Evolutionary conservation across 1,140 invertebrate genomes (phyloP).

Genomic region (Panulirus ornatus): DNA sequence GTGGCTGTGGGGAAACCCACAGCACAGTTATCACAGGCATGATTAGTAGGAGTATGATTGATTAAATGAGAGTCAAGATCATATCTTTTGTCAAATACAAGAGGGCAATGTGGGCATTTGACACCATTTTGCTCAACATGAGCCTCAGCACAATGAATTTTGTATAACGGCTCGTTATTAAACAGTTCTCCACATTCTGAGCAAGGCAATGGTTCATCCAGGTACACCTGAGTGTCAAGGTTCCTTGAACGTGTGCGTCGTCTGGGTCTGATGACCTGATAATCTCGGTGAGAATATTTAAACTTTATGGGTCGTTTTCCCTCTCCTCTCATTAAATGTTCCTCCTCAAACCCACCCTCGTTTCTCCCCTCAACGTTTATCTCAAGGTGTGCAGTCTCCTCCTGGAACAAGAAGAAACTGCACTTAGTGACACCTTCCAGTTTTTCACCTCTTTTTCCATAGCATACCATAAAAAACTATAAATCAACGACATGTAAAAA

Average conservation of each 20-base stretch:
- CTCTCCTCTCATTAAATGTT: slow-evolving; percentile 43
- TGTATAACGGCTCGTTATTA: slow-evolving; percentile 62
- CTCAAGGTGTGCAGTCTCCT: slow-evolving; percentile 57
- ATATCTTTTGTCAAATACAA: slow-evolving; percentile 58
- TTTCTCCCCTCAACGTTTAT: slow-evolving; percentile 53
- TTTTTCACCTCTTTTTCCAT: not conserved
- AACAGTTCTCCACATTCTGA: slow-evolving; percentile 66
- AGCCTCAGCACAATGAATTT: slow-evolving; percentile 61
- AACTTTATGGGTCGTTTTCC: slow-evolving; percentile 50
- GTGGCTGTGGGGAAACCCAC: slow-evolving; percentile 55
- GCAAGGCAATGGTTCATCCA: slow-evolving; percentile 54
- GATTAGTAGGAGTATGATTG: slow-evolving; percentile 54
- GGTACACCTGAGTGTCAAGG: slow-evolving; percentile 39
- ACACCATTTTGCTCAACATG: slow-evolving; percentile 22
- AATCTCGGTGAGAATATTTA: slow-evolving; percentile 22
- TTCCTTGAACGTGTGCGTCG: not conserved
- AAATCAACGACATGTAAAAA: not conserved
- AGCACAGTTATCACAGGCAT: slow-evolving; percentile 51
- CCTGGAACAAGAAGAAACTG: slow-evolving; percentile 69
- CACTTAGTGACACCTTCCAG: slow-evolving; percentile 55
- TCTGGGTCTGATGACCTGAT: slow-evolving; percentile 28
- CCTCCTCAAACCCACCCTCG: slow-evolving; percentile 39
- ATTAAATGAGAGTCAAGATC: slow-evolving; percentile 65
- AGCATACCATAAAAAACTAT: no score
- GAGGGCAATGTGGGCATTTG: slow-evolving; percentile 61